Evolutionary conservation across 2,113 vertebrate species (phyloP), one percentile per base, ranked within the genome.

Genomic region (Menura novaehollandiae): DNA sequence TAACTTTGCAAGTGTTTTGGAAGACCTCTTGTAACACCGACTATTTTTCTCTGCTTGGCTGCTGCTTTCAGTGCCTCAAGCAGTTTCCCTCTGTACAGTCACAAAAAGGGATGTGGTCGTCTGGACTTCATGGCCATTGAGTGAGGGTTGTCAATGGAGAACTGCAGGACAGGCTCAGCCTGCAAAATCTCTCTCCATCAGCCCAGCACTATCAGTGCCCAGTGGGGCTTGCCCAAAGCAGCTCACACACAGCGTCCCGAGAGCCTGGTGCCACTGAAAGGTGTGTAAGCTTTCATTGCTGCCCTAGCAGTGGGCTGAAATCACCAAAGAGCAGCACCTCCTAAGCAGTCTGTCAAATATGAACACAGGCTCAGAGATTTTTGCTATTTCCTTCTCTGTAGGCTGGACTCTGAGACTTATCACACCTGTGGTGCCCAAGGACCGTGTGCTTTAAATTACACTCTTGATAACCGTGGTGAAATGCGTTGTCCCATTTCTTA

Each of bases 1-100:
- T 97, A 89, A 94, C 32, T 87, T 78, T 55, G 55, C 58, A 93
- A 97, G 73, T 63, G 88, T 83, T 97, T 96, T 90, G 75, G 71
- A 97, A 96, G 81, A 93, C 46, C 28, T 93, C 87, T 85, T 24
- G 41, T 81, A 85, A 78, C 91, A 56, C n/a, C 3, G 17, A 59
- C 32, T 86, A 73, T 56, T 94, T 86, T 78, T 63, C 44, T 43
- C 77, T 88, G 63, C 80, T 91, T 96, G 91, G 74, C 88, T 96
- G 88, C 74, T 60, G 39, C 30, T 60, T 77, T 71, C 75, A 55
- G 33, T 74, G 75, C 86, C 72, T 89, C 24, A 30, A 52, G 76
- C 69, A 60, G 32, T 72, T 86, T 88, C 22, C 16, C 21, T 63
- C 52, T 44, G 15, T 49, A 30, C 24, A 37, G 47, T 14, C 33